Base-by-base conservation (phyloP, 2,113 vertebrate species). In the Paedocypris sp. region DNA sequence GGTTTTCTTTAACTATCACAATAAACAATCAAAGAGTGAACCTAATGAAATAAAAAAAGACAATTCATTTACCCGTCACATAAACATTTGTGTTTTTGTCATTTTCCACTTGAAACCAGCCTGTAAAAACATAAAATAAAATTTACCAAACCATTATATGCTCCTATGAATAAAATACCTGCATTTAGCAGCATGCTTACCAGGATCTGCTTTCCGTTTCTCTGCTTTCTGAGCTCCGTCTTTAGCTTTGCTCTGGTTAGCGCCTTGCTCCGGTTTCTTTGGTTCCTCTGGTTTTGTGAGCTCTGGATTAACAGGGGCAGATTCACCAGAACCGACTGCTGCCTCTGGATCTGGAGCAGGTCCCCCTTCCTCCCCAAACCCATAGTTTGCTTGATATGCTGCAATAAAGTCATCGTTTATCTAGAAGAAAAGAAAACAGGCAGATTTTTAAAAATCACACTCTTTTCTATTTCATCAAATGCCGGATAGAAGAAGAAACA, bases 321-420 rank as follows among this genome's bases (percentile, higher is more conserved):
- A 60, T 19, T 67, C 52, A 0, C 32, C 39, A 68, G 50, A 3
- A 45, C 71, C 62, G 56, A 43, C 67, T 45, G 77, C 33, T 29
- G 62, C 64, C 6, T 53, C 66, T 42, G 80, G 75, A 1, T 84
- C 85, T 3, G 76, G 78, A 4, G 79, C n/a, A n/a, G n/a, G n/a
- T n/a, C n/a, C 73, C 47, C 78, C 82, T 16, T 90, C 87, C 18
- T 81, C 59, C 33, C 73, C 71, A 67, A 95, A 92, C 57, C 93
- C 94, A 22, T 97, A 98, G 82, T 89, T 97, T 42, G 93, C 93
- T 19, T 97, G 95, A 56, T 95, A 97, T 0, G 89, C 87, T 50
- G 93, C 93, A 20, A 97, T 77, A 74, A 99, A 96, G 79, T 98
- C 93, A 67, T 99, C 92, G 3, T 91, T 97, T 79, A 97, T 85